phyloP scores from a whole-genome alignment of 2,113 vertebrate species.

The Rhombomys opimus region DNA sequence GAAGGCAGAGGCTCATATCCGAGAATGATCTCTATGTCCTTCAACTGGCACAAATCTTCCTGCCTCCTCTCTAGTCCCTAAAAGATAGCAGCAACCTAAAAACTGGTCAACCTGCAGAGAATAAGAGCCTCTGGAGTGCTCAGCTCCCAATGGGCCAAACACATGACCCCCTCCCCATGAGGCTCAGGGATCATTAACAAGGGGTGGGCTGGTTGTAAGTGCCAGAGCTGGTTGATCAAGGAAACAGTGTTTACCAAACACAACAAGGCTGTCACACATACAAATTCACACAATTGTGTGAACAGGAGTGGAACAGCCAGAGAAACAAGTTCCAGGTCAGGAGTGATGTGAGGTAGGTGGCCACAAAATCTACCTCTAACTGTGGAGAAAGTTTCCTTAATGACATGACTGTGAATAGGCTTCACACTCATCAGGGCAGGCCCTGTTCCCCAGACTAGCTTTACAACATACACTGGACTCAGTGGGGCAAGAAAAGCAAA shows the following conservation, averaged over 20 bases:
- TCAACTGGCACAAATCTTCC: accelerated
- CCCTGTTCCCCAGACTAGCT: background rate
- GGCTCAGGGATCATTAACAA: background rate
- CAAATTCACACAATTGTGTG: background rate
- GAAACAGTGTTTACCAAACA: background rate
- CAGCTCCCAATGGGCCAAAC: background rate
- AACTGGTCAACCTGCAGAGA: background rate
- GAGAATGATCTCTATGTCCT: background rate
- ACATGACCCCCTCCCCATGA: background rate
- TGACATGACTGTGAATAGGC: background rate
- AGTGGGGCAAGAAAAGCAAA: background rate
- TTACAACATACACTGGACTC: background rate
- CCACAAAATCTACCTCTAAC: background rate
- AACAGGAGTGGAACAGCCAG: background rate
- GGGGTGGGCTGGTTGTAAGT: background rate
- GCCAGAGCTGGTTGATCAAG: background rate
- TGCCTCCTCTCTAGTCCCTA: background rate
- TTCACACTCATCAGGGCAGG: background rate
- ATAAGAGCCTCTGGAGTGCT: background rate
- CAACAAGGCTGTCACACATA: background rate
- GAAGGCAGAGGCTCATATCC: background rate
- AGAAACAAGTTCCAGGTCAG: background rate
- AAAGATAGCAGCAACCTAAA: background rate
- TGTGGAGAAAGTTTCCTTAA: background rate
- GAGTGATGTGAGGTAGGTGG: background rate